Conservation (phyloP, 2,113 vertebrate species). For the Elephas maximus region DNA sequence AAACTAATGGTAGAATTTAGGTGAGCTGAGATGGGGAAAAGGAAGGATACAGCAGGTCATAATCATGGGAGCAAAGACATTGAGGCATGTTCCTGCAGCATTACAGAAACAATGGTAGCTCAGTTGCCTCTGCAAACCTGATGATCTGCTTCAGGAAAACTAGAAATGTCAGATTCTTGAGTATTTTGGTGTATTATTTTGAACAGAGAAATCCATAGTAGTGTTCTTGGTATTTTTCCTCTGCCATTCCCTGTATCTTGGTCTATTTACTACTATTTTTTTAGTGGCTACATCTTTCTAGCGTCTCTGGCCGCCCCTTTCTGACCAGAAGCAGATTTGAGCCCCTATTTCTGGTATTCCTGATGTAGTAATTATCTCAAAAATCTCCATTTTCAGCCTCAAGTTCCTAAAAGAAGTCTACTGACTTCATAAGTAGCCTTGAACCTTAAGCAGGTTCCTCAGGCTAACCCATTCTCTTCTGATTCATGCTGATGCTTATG, state of each 20-base stretch:
- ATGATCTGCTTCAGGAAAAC: not conserved
- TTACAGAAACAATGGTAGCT: not conserved
- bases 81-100: not conserved
- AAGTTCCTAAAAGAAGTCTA: not conserved
- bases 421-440: not conserved
- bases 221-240: not conserved
- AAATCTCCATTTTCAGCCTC: not conserved
- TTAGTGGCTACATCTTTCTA: not conserved
- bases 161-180: not conserved
- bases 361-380: not conserved
- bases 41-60: not conserved
- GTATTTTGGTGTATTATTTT: not conserved
- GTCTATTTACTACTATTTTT: not conserved
- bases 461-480: not conserved
- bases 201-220: not conserved
- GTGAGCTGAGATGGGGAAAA: not conserved
- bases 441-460: not conserved
- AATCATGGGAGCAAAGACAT: not conserved
- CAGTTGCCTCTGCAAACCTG: not conserved
- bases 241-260: not conserved
- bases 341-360: not conserved
- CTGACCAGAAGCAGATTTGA: not conserved
- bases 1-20: not conserved
- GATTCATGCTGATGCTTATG: not conserved
- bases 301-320: not conserved